These are phyloP conservation scores for Lateolabrax maculatus DNA, from an alignment of 2,797 vertebrate genomes.

Conservation along the genomic window DNA sequence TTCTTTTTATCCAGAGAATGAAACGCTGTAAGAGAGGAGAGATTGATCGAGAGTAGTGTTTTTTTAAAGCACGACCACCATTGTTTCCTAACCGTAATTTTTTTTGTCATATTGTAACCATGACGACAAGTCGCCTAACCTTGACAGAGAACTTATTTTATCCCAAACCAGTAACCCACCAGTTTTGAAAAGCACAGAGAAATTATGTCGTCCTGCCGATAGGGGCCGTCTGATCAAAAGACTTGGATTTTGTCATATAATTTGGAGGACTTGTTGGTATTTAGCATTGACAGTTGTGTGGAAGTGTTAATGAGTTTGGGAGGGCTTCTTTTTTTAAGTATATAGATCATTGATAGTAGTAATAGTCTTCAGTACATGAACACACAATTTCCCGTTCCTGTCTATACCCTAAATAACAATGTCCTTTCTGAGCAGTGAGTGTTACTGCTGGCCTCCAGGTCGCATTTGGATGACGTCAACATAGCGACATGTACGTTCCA, in stretches of 20 bases:
- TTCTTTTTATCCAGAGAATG: slow-evolving; percentile 25
- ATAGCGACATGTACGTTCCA: no score
- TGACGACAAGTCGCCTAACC: neutral
- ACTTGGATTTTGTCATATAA: neutral
- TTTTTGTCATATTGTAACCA: neutral
- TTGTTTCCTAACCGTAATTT: neutral
- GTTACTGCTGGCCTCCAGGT: no score
- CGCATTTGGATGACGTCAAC: no score
- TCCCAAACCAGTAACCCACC: no score
- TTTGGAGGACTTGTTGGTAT: neutral
- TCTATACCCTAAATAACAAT: no score
- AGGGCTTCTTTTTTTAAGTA: neutral
- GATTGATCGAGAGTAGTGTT: neutral
- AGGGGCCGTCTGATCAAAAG: no score
- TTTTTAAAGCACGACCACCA: neutral
- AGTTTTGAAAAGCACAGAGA: no score
- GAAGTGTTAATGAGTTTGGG: neutral
- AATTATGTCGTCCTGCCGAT: no score
- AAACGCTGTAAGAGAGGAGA: neutral
- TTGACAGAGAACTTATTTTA: neutral
- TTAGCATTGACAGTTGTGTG: neutral
- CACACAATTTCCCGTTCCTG: no score
- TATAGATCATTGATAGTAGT: no score
- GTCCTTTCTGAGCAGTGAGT: no score
- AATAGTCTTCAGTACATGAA: neutral